These are phyloP conservation scores for Synanthedon myopaeformis DNA, from an alignment of 2,888 invertebrate species.

Conservation along the genomic window DNA sequence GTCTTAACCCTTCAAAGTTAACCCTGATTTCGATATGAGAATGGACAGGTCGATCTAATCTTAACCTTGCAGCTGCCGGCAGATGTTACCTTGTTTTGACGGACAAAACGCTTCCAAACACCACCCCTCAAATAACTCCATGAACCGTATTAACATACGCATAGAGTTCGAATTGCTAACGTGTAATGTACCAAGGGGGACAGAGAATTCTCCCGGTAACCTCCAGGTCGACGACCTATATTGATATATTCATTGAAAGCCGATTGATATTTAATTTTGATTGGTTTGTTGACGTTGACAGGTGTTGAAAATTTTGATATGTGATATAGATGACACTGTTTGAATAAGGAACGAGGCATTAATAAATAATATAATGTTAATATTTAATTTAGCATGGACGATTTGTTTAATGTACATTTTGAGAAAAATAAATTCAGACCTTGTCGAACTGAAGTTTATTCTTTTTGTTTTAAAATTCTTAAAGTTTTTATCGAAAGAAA, in stretches of 20 bases:
- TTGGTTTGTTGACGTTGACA: slow-evolving; percentile 7
- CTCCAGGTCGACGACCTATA: slow-evolving; percentile 7
- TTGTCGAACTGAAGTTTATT: too few relatives aligned
- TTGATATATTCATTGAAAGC: slow-evolving; percentile 7
- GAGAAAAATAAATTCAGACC: too few relatives aligned
- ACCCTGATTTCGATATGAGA: slow-evolving; percentile 34
- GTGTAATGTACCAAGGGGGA: too few relatives aligned
- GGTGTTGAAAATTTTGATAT: slow-evolving; percentile 4
- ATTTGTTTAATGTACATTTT: too few relatives aligned
- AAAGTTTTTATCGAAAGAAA: too few relatives aligned
- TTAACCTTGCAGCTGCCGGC: slow-evolving; percentile 50
- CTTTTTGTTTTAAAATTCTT: too few relatives aligned
- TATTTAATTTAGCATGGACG: too few relatives aligned
- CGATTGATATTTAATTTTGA: slow-evolving; percentile 11
- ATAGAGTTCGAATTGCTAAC: too few relatives aligned
- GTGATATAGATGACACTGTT: neutral
- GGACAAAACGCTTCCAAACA: slow-evolving; percentile 10
- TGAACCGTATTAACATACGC: too few relatives aligned
- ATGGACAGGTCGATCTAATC: slow-evolving; percentile 59
- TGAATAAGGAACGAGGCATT: neutral
- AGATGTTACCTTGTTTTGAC: slow-evolving; percentile 38
- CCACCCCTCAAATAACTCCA: neutral
- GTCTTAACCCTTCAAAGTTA: slow-evolving; percentile 39
- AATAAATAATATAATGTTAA: too few relatives aligned
- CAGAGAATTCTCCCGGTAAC: too few relatives aligned